Evolutionary conservation across 2,888 invertebrate genomes (phyloP), one percentile per base, ranked within the genome.

Genomic region (Drosophila mimetica): DNA sequence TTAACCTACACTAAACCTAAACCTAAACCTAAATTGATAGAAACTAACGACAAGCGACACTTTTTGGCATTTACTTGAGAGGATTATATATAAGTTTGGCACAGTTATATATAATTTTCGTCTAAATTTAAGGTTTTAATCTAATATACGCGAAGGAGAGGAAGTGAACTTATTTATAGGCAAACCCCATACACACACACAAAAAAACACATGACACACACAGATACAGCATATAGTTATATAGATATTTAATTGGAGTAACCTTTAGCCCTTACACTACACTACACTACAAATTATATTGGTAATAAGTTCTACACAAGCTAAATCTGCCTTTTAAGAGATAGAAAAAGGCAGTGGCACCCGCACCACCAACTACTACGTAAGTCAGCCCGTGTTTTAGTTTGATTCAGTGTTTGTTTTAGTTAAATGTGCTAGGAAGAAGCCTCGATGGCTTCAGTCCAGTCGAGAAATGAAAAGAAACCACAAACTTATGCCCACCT

Each of bases 61-160:
- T 67, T 74, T 74, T 86, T 87, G 86, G 87, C 87, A 87, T 86
- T 86, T 87, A 86, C 78, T 86, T 85, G 85, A 85, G 85, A 77
- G 71, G 74, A 78, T 86, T 81, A 79, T 81, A 81, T 76, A 74
- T 63, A 69, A 52, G 41, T 63, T 57, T 72, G 50, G 63, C 71
- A 64, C 53, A 71, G 32, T 61, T 41, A 58, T 71, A 75, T 82
- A 77, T 83, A 76, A 81, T 82, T 85, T 82, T 85, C 78, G 86
- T 84, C 79, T 85, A 86, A 87, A 85, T 86, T 77, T 85, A 85
- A 87, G 80, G 59, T 72, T 79, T 79, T 59, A 65, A 48, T 66
- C 79, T 67, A 67, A 54, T 36, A 59, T 54, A 59, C 37, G 60
- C 47, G 41, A 42, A 16, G 48, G 41, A 48, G 48, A 57, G 48